Evolutionary conservation across 1,140 invertebrate species (phyloP).

Genomic region (Leptoteleia sp.): DNA sequence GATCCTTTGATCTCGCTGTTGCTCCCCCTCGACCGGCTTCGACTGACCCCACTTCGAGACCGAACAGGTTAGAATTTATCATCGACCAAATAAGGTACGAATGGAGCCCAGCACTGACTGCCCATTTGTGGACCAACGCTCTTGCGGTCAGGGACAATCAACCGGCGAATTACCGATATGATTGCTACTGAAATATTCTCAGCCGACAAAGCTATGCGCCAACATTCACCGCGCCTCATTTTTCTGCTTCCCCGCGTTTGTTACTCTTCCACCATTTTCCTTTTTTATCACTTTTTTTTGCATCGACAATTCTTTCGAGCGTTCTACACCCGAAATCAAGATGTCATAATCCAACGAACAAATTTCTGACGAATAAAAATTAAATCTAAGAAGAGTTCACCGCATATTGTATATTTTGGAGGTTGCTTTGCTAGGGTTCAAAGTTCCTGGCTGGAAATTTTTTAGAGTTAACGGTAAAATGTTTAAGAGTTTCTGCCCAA

Average conservation of each 20-base stretch:
- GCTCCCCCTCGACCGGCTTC: conserved; percentile 40
- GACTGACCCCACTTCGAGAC: conserved; percentile 57
- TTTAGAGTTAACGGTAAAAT: too few species aligned
- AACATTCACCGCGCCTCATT: conserved; percentile 48
- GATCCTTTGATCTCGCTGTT: conserved; percentile 78
- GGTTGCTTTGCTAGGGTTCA: too few species aligned
- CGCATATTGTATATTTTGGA: too few species aligned
- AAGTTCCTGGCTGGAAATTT: too few species aligned
- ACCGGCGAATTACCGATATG: conserved; percentile 80
- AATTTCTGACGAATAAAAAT: too few species aligned
- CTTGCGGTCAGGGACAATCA: conserved; percentile 81
- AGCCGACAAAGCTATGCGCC: conserved; percentile 76
- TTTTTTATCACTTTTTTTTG: too few species aligned
- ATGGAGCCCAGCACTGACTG: conserved; percentile 75
- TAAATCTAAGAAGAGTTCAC: too few species aligned
- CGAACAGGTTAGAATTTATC: conserved; percentile 77
- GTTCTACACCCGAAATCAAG: too few species aligned
- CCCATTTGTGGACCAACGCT: conserved; percentile 71
- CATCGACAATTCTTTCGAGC: too few species aligned
- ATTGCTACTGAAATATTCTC: conserved; percentile 81
- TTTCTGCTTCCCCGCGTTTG: conserved; percentile 30
- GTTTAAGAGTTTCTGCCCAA: too few species aligned
- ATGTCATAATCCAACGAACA: too few species aligned
- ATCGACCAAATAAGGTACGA: conserved; percentile 80
- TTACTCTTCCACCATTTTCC: too few species aligned